These are phyloP conservation scores for Listronotus oregonensis DNA, from an alignment of 1,140 invertebrate species.

Conservation along the genomic window DNA sequence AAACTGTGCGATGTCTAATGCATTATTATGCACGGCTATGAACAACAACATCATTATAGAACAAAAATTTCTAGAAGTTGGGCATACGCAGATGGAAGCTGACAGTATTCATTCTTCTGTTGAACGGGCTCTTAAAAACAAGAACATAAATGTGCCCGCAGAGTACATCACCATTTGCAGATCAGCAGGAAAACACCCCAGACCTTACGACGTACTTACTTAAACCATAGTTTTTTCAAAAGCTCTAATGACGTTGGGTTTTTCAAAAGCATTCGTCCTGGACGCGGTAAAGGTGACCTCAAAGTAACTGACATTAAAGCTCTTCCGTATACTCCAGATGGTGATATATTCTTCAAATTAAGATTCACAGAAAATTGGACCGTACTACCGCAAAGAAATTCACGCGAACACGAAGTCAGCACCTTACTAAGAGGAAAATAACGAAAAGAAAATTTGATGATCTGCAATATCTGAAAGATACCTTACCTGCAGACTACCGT, in stretches of 20 bases:
- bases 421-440: no score
- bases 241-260: neutral
- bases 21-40: constrained; percentile 15
- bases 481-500: no score
- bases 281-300: neutral
- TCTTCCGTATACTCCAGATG: no score
- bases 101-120: neutral
- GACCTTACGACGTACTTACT: neutral
- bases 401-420: no score
- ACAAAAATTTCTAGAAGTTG: constrained; percentile 22
- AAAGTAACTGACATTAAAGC: neutral
- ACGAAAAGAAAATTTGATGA: no score
- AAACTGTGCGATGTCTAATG: constrained; percentile 14
- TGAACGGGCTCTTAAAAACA: constrained; percentile 5
- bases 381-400: no score
- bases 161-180: neutral
- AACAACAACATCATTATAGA: constrained; percentile 6
- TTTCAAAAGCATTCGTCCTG: neutral
- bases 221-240: neutral
- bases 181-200: neutral
- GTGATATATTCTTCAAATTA: no score
- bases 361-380: no score
- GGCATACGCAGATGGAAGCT: constrained; percentile 13
- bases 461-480: no score
- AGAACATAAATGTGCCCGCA: constrained; percentile 11